Conservation (phyloP, 1,140 invertebrate genomes). For the Drosophila carrolli region DNA sequence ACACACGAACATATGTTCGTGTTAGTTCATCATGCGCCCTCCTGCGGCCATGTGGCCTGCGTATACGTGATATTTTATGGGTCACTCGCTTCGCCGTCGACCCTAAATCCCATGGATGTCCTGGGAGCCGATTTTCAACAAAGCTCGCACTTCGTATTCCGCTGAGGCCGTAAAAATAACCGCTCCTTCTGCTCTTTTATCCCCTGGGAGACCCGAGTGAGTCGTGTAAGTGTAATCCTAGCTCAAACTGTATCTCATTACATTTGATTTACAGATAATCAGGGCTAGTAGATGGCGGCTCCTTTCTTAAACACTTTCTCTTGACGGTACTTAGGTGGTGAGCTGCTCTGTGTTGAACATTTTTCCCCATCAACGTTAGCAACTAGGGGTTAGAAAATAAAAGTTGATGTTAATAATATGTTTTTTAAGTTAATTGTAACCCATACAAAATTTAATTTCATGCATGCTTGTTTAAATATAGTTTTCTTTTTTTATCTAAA, state of each 20-base stretch:
- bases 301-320: slow-evolving; percentile 41
- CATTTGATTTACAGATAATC: slow-evolving; percentile 68
- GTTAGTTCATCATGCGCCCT: slow-evolving; percentile 40
- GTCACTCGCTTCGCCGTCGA: slow-evolving; percentile 63
- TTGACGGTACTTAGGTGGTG: slow-evolving; percentile 25
- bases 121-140: slow-evolving; percentile 38
- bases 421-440: too few species aligned
- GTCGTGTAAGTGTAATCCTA: slow-evolving; percentile 55
- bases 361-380: background rate
- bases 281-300: slow-evolving; percentile 32
- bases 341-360: background rate
- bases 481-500: too few species aligned
- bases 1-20: slow-evolving; percentile 41
- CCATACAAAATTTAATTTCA: too few species aligned
- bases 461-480: too few species aligned
- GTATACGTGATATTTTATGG: slow-evolving; percentile 82
- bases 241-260: slow-evolving; percentile 58
- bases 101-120: slow-evolving; percentile 36
- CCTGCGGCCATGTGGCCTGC: slow-evolving; percentile 51
- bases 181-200: slow-evolving; percentile 5
- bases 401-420: background rate
- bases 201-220: slow-evolving; percentile 19
- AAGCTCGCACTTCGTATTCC: slow-evolving; percentile 38
- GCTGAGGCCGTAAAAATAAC: slow-evolving; percentile 52
- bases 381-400: background rate